These are phyloP conservation scores for Sterrhoptilus dennistouni DNA, from an alignment of 2,113 vertebrate genomes.

Conservation along the genomic window DNA sequence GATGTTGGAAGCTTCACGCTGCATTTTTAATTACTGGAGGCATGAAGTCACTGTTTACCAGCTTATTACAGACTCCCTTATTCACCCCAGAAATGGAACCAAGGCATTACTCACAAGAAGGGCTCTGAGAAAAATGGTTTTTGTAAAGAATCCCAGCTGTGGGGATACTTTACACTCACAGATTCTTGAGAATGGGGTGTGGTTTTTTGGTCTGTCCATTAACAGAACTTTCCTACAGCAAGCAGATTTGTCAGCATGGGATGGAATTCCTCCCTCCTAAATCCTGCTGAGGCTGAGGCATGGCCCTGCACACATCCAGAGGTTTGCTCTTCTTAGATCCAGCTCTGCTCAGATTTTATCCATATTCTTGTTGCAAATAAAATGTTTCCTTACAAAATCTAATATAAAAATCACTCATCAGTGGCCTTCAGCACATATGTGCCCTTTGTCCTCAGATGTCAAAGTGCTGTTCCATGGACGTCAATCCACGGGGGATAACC, in stretches of 20 bases:
- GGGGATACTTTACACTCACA: no score
- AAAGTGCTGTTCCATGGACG: neutral
- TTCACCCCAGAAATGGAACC: neutral
- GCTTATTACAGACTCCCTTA: neutral
- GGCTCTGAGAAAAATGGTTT: neutral
- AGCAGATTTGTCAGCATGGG: neutral
- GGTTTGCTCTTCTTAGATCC: neutral
- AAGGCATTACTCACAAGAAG: neutral
- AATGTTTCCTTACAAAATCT: neutral
- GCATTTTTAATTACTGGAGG: constrained; percentile 4
- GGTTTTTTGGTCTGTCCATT: neutral
- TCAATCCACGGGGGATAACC: neutral
- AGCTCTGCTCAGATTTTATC: neutral
- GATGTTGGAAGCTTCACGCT: neutral
- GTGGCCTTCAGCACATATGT: neutral
- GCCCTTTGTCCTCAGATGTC: neutral
- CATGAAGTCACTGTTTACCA: constrained; percentile 42
- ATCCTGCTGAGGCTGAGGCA: neutral
- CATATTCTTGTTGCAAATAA: neutral
- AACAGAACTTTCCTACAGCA: neutral
- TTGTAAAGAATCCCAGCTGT: neutral
- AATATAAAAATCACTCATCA: neutral
- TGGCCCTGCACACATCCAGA: neutral
- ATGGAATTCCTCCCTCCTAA: neutral
- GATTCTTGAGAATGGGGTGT: neutral